phyloP scores from a whole-genome alignment of 2,113 vertebrate genomes.

The Hyaena hyaena region DNA sequence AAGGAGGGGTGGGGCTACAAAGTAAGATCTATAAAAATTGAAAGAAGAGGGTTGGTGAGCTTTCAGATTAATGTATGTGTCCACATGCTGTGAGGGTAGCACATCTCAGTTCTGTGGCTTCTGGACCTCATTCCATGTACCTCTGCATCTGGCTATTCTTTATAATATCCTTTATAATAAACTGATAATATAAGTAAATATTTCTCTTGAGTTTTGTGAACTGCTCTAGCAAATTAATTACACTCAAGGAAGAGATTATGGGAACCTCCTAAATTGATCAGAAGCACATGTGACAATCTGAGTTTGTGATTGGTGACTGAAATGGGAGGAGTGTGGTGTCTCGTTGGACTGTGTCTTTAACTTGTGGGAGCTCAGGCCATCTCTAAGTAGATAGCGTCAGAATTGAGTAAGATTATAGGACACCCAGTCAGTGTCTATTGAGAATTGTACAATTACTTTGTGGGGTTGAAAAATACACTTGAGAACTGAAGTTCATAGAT shows the following conservation, averaged over 20 bases:
- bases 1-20: not conserved
- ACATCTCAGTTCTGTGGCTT: not conserved
- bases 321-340: too few species aligned
- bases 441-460: not conserved
- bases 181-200: not conserved
- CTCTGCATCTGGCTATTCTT: not conserved
- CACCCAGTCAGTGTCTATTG: not conserved
- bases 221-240: not conserved
- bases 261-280: not conserved
- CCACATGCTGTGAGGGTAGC: not conserved
- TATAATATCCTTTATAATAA: not conserved
- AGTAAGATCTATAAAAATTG: not conserved
- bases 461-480: not conserved
- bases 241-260: not conserved
- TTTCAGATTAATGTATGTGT: not conserved
- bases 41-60: not conserved
- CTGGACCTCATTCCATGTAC: not conserved
- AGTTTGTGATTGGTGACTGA: not conserved
- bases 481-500: not conserved
- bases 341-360: not conserved
- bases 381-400: not conserved
- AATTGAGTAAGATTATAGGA: not conserved
- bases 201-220: not conserved
- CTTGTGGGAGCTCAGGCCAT: not conserved
- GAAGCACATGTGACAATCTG: not conserved